phyloP scores from a whole-genome alignment of 2,113 vertebrate genomes.

The Aythya baeri region DNA sequence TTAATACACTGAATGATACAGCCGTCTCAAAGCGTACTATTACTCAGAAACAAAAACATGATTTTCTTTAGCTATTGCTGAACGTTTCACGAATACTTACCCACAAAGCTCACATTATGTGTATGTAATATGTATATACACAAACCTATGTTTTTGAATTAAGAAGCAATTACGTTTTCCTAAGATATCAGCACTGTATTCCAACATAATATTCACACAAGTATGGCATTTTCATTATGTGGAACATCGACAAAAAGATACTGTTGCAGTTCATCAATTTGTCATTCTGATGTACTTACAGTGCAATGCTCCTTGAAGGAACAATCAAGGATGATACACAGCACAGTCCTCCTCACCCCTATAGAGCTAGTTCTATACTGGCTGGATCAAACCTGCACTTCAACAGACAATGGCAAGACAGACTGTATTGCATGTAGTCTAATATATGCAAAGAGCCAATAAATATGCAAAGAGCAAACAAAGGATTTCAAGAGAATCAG shows the following conservation, averaged over 20 bases:
- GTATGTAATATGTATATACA: conserved; percentile 53
- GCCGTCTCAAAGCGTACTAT: conserved; percentile 66
- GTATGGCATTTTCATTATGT: conserved; percentile 84
- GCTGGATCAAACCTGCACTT: conserved; percentile 91
- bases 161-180: conserved; percentile 78
- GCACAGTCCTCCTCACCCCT: conserved; percentile 93
- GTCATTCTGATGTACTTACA: conserved; percentile 97
- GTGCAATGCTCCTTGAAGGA: conserved; percentile 93
- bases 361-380: conserved; percentile 91
- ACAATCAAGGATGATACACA: conserved; percentile 93
- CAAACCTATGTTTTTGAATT: conserved; percentile 79
- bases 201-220: conserved; percentile 84
- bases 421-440: conserved; percentile 86
- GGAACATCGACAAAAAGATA: conserved; percentile 86
- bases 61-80: conserved; percentile 80
- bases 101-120: conserved; percentile 77
- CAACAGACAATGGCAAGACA: conserved; percentile 94
- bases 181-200: conserved; percentile 84
- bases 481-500: conserved; percentile 81
- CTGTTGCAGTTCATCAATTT: conserved; percentile 87
- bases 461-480: conserved; percentile 88
- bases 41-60: conserved; percentile 71
- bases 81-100: conserved; percentile 83
- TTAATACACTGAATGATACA: conserved; percentile 70
- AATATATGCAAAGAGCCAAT: conserved; percentile 87